A percentile compares a stretch with the other conserved stretches of the same genome.
Evolutionary conservation across 2,797 vertebrate species (phyloP).

Genomic region (Pangasius djambal): DNA sequence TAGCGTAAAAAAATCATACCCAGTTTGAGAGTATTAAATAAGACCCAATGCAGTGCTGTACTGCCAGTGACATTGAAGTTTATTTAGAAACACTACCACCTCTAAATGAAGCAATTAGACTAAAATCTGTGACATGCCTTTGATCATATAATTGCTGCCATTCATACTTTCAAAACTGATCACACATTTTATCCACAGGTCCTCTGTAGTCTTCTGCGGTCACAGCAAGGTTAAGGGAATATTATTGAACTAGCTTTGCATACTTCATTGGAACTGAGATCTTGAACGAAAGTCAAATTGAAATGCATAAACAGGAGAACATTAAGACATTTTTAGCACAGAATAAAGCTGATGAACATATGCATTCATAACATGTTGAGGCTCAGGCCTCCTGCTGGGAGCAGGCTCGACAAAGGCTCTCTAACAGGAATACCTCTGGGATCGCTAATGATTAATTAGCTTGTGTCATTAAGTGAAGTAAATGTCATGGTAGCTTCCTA

Average conservation of each 20-base stretch:
- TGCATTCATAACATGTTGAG: constrained; percentile 86
- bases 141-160: neutral
- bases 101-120: constrained; percentile 8
- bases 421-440: constrained; percentile 91
- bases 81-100: neutral
- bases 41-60: neutral
- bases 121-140: neutral
- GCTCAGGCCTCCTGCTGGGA: constrained; percentile 88
- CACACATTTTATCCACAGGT: neutral
- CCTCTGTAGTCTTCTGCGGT: constrained; percentile 13
- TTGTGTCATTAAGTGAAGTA: constrained; percentile 97
- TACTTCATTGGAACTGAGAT: constrained; percentile 59
- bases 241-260: constrained; percentile 42
- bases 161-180: neutral
- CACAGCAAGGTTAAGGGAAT: constrained; percentile 42
- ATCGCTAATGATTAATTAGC: constrained; percentile 99
- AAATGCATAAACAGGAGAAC: constrained; percentile 73
- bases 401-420: constrained; percentile 87
- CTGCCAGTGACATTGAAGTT: neutral
- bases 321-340: constrained; percentile 76
- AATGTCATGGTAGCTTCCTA: constrained; percentile 94
- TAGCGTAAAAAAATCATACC: neutral
- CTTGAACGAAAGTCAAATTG: constrained; percentile 66
- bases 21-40: neutral
- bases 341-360: constrained; percentile 80